A percentile compares a stretch with the other conserved stretches of the same genome.
Conservation (phyloP, 1,140 invertebrate species). For the Micrasema minimum region DNA sequence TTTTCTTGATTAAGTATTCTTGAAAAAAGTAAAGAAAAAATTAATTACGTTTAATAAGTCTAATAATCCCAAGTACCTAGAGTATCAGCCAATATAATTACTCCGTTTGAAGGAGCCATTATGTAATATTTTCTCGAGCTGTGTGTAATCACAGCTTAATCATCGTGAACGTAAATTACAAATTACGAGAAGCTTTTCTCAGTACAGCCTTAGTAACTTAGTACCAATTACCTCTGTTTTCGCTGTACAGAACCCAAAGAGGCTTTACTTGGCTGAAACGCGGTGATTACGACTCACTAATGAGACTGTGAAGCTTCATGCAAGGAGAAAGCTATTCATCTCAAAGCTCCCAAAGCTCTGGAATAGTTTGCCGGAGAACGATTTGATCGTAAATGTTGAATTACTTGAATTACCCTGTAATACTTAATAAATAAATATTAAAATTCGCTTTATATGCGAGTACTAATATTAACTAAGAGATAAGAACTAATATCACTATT, state of each 20-base stretch:
- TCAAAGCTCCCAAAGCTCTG: constrained; percentile 10
- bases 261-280: constrained; percentile 13
- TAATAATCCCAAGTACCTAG: constrained; percentile 4
- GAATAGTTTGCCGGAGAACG: too few species aligned
- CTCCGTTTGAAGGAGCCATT: neutral
- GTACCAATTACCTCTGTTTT: constrained; percentile 24
- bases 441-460: too few species aligned
- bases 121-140: neutral
- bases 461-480: too few species aligned
- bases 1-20: too few species aligned
- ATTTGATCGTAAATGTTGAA: too few species aligned
- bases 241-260: constrained; percentile 9
- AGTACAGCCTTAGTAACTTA: constrained; percentile 6
- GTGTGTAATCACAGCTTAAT: constrained; percentile 19
- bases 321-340: neutral
- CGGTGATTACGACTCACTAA: constrained; percentile 22
- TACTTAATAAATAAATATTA: too few species aligned
- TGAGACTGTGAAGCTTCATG: neutral
- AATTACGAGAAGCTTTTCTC: constrained; percentile 2
- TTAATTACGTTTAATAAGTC: too few species aligned
- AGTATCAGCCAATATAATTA: too few species aligned
- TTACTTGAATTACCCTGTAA: too few species aligned
- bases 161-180: constrained; percentile 4
- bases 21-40: too few species aligned
- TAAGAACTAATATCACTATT: too few species aligned